Evolutionary conservation across 2,888 invertebrate species (phyloP), one percentile per base, ranked within the genome.

Genomic region (Philaethria dido): DNA sequence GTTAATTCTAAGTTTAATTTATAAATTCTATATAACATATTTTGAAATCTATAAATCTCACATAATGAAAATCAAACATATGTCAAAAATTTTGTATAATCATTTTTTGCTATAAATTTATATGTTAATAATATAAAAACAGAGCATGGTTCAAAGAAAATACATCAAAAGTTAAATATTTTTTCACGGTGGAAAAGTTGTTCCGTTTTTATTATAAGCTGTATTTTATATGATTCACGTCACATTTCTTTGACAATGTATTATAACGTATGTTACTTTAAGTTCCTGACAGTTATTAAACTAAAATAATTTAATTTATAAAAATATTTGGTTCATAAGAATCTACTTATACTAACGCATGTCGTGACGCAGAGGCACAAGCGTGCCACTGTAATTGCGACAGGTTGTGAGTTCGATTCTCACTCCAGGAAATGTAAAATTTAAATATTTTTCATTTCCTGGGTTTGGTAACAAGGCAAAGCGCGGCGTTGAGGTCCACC

Each of bases 121-220:
- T 9, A 25, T 3, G n/a, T 50, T 50, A n/a, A 25, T 50, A n/a
- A 29, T 29, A 50, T 50, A 25, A 16, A 16, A 50, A 29, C 9
- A 29, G 29, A n/a, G 5, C 11, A 25, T 16, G 25, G 50, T 29
- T 25, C 25, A 50, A 50, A 48, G 22, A 48, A 36, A 48, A 50
- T 50, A 50, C 50, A 50, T 50, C 50, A 29, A 50, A 42, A 50
- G 50, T 25, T 14, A 29, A n/a, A 29, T 25, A 25, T 25, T 50
- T 39, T 25, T n/a, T 29, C 48, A 16, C 11, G 9, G 25, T 29
- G 25, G 16, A 3, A 50, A 50, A 50, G 22, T 29, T 29, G 25
- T 50, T 5, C 9, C 16, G 44, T 50, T 50, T 16, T 39, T 50
- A 25, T 50, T 29, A 50, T 50, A 50, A 50, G 50, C 50, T 9